Percentiles rank a stretch among this genome's conserved stretches.
Conservation (phyloP, 2,113 vertebrate species). For the Hemicordylus capensis region DNA sequence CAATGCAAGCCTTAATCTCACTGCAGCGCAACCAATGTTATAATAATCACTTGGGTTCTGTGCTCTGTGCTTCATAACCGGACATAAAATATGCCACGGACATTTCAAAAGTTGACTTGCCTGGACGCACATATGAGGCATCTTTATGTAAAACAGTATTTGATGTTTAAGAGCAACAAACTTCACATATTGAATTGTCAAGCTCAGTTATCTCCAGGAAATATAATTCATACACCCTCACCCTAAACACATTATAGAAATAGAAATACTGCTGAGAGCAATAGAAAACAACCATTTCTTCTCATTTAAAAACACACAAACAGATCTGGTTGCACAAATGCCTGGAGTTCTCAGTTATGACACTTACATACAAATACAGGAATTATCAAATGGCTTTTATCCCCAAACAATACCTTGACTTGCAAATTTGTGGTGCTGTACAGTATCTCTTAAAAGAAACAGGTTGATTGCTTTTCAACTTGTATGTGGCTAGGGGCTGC, state of each 20-base stretch:
- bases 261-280: not conserved
- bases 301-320: not conserved
- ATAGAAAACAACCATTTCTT: not conserved
- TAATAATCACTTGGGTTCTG: not conserved
- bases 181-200: not conserved
- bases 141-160: not conserved
- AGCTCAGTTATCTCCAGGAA: conserved; percentile 5
- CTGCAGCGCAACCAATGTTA: not conserved
- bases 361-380: not conserved
- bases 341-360: not conserved
- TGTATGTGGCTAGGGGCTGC: not conserved
- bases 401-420: not conserved
- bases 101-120: rapidly evolving
- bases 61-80: not conserved
- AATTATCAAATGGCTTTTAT: not conserved
- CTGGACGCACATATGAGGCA: not conserved
- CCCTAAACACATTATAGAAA: not conserved
- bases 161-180: not conserved
- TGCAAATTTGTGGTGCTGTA: not conserved
- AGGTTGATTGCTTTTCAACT: not conserved
- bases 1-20: not conserved
- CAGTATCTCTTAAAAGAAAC: not conserved
- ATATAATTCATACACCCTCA: not conserved
- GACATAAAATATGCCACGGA: not conserved
- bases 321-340: not conserved